Conservation (phyloP, 2,888 invertebrate species). For the Ferdinandea cuprea region DNA sequence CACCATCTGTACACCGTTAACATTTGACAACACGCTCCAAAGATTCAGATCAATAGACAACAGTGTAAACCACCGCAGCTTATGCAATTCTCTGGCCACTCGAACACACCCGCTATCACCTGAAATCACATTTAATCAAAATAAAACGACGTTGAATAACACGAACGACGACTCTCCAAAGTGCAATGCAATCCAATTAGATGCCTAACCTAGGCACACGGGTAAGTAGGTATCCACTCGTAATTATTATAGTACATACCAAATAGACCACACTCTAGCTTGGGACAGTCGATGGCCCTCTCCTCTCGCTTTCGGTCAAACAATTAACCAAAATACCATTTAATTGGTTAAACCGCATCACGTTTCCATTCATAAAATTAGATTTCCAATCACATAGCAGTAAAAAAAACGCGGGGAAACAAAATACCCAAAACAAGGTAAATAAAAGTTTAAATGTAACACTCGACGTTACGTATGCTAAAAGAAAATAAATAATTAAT, state of each 20-base stretch:
- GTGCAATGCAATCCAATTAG: constrained; percentile 41
- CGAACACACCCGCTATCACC: constrained; percentile 2
- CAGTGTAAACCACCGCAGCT: constrained; percentile 22
- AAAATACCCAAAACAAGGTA: constrained; percentile 10
- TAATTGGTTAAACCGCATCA: constrained; percentile 56
- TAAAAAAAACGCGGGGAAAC: constrained; percentile 7
- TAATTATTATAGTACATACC: constrained; percentile 5
- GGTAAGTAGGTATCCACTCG: constrained; percentile 9
- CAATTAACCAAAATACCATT: constrained; percentile 58
- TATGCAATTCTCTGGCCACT: constrained; percentile 36
- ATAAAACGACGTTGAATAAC: constrained; percentile 35
- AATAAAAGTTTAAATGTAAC: constrained; percentile 41
- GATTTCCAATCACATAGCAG: constrained; percentile 54
- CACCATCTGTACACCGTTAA: constrained; percentile 22
- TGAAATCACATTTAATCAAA: constrained; percentile 35
- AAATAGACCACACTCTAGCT: constrained; percentile 8
- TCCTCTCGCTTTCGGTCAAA: constrained; percentile 1
- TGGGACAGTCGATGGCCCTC: neutral
- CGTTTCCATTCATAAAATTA: constrained; percentile 59
- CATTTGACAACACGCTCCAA: constrained; percentile 9
- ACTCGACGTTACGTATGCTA: constrained; percentile 51
- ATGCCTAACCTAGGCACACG: constrained; percentile 2
- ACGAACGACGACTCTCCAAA: constrained; percentile 15
- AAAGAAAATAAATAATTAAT: constrained; percentile 72
- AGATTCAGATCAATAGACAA: constrained; percentile 26